These are phyloP conservation scores for Heliconius hermathena DNA, from an alignment of 1,140 invertebrate genomes.

Conservation along the genomic window DNA sequence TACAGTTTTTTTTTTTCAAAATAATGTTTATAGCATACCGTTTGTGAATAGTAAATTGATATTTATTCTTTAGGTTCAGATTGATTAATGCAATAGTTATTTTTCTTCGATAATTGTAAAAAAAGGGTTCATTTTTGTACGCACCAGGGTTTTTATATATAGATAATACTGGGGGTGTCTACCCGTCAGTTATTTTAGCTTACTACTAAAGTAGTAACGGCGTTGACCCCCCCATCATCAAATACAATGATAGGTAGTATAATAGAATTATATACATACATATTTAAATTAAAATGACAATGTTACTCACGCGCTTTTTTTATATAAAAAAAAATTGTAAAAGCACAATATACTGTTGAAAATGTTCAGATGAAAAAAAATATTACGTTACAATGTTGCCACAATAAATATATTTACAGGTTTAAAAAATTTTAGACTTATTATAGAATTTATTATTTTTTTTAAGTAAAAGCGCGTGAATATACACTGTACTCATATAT, in stretches of 20 bases:
- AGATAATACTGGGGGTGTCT: not conserved
- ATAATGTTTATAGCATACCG: not conserved
- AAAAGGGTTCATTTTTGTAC: constrained; percentile 41
- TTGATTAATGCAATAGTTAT: not conserved
- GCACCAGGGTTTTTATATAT: constrained; percentile 36
- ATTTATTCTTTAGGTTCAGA: not conserved
- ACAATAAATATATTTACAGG: constrained; percentile 27
- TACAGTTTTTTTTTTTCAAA: constrained; percentile 19
- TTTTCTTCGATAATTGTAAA: constrained; percentile 31
- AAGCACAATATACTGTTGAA: constrained; percentile 13
- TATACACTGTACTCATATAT: not conserved
- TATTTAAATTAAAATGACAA: not conserved
- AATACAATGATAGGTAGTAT: constrained; percentile 31
- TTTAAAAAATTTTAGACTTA: constrained; percentile 14
- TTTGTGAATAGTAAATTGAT: not conserved
- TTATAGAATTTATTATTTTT: not conserved
- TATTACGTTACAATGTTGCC: constrained; percentile 15
- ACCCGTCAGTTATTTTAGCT: not conserved
- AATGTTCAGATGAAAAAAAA: constrained; percentile 12
- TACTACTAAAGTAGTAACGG: constrained; percentile 4
- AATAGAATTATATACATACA: constrained; percentile 30
- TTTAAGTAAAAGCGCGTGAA: not conserved
- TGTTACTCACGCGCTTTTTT: not conserved
- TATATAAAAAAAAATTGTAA: constrained; percentile 2
- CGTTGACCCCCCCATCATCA: not conserved